These are phyloP conservation scores for Pholis gunnellus DNA, from an alignment of 2,113 vertebrate species.

Conservation along the genomic window DNA sequence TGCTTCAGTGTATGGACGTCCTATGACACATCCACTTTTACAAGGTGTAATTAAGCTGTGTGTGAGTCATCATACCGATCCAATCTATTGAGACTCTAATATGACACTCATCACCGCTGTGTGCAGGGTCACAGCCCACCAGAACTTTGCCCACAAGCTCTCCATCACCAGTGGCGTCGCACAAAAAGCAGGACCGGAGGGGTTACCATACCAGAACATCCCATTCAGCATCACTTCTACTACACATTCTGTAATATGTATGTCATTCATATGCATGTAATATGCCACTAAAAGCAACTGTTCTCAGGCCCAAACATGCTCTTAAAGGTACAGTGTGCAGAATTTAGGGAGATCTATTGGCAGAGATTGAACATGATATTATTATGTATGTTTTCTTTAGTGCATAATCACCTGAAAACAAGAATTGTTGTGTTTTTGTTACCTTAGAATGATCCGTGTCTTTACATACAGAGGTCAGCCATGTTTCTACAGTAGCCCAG, in stretches of 20 bases:
- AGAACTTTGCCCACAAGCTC: background rate
- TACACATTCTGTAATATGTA: background rate
- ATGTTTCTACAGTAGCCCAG: background rate
- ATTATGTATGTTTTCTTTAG: background rate
- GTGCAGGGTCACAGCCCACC: background rate
- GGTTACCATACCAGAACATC: background rate
- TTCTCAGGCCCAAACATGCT: background rate
- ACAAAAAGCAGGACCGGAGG: background rate
- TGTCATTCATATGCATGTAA: background rate
- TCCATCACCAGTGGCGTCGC: background rate
- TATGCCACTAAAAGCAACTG: background rate
- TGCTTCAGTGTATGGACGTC: slow-evolving; percentile 27
- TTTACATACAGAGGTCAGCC: background rate
- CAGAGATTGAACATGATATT: background rate
- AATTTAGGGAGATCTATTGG: background rate
- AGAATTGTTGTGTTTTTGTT: background rate
- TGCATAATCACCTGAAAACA: background rate
- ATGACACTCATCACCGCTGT: slow-evolving; percentile 25
- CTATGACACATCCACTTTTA: slow-evolving; percentile 52
- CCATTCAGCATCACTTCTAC: background rate
- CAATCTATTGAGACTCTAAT: slow-evolving; percentile 40
- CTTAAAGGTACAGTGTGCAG: slow-evolving; percentile 1
- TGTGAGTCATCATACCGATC: slow-evolving; percentile 51
- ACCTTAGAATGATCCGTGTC: background rate
- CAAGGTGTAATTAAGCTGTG: slow-evolving; percentile 46